phyloP scores from a whole-genome alignment of 2,888 invertebrate species.

The Pseudanteris insignis region DNA sequence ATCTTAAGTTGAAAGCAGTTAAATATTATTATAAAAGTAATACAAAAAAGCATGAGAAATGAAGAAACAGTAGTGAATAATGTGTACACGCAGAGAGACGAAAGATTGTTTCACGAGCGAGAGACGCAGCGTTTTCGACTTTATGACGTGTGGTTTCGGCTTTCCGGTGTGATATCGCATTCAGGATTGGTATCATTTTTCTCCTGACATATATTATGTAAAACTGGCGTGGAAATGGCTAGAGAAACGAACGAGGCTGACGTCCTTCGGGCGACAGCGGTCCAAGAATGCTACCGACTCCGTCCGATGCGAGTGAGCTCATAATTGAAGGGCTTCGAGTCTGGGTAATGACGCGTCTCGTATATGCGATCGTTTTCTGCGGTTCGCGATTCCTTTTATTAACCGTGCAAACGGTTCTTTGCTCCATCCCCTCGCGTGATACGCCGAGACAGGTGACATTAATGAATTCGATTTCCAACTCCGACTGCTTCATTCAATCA shows the following conservation, averaged over 20 bases:
- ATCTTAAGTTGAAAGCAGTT: too few species aligned
- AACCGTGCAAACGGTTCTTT: slow-evolving; percentile 44
- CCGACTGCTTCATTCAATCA: slow-evolving; percentile 34
- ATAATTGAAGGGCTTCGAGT: slow-evolving; percentile 48
- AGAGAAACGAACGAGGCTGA: slow-evolving; percentile 42
- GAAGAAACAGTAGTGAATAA: too few species aligned
- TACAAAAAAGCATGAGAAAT: not conserved
- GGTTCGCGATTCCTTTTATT: slow-evolving; percentile 44
- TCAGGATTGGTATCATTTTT: slow-evolving; percentile 52
- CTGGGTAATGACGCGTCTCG: slow-evolving; percentile 46
- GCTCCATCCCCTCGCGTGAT: slow-evolving; percentile 30
- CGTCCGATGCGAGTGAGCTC: slow-evolving; percentile 35
- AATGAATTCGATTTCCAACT: slow-evolving; percentile 39
- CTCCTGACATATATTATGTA: slow-evolving; percentile 49
- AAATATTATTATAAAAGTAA: not conserved
- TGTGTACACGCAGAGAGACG: too few species aligned
- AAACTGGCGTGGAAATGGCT: slow-evolving; percentile 47
- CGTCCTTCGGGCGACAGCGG: slow-evolving; percentile 47
- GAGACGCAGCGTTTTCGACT: slow-evolving; percentile 36
- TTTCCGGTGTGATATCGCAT: slow-evolving; percentile 47
- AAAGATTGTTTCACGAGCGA: slow-evolving; percentile 50
- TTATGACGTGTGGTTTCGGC: slow-evolving; percentile 32
- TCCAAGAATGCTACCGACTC: slow-evolving; percentile 44
- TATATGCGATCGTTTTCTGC: slow-evolving; percentile 45
- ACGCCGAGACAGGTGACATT: slow-evolving; percentile 41